phyloP scores from a whole-genome alignment of 2,888 invertebrate genomes.

The Macroteleia sp. region DNA sequence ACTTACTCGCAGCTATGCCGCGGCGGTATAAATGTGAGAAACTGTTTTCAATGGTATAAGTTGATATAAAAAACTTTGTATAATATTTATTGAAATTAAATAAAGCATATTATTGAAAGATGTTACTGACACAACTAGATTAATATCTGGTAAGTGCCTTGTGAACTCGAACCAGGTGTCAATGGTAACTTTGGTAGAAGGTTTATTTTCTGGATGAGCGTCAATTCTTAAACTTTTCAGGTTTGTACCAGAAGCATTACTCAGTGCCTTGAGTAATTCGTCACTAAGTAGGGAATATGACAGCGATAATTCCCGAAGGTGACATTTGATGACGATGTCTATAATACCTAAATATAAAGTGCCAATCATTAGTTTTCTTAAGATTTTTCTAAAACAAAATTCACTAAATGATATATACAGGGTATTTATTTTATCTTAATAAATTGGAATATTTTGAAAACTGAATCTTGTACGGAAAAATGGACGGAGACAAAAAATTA shows the following conservation, averaged over 20 bases:
- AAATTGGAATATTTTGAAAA: too few relatives aligned
- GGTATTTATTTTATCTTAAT: too few relatives aligned
- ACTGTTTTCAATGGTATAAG: background rate
- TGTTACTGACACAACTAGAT: conserved; percentile 78
- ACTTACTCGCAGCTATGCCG: too few relatives aligned
- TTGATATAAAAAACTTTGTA: too few relatives aligned
- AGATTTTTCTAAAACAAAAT: too few relatives aligned
- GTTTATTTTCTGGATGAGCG: conserved; percentile 76
- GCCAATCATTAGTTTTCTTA: too few relatives aligned
- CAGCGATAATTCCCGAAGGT: conserved; percentile 78
- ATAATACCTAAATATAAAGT: conserved; percentile 77
- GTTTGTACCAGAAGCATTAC: conserved; percentile 68
- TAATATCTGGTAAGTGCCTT: conserved; percentile 75
- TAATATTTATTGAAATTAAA: too few relatives aligned
- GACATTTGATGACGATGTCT: conserved; percentile 73
- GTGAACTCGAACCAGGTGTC: conserved; percentile 76
- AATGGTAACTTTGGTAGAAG: conserved; percentile 71
- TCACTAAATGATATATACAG: too few relatives aligned
- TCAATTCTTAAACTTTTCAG: conserved; percentile 78
- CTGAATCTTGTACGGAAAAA: too few relatives aligned
- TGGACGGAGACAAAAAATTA: too few relatives aligned
- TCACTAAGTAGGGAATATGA: conserved; percentile 80
- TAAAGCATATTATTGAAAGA: background rate
- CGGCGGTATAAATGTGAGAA: too few relatives aligned
- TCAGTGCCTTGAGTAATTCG: conserved; percentile 76